Conservation (phyloP, 2,888 invertebrate species). For the Galerucella pusilla region DNA sequence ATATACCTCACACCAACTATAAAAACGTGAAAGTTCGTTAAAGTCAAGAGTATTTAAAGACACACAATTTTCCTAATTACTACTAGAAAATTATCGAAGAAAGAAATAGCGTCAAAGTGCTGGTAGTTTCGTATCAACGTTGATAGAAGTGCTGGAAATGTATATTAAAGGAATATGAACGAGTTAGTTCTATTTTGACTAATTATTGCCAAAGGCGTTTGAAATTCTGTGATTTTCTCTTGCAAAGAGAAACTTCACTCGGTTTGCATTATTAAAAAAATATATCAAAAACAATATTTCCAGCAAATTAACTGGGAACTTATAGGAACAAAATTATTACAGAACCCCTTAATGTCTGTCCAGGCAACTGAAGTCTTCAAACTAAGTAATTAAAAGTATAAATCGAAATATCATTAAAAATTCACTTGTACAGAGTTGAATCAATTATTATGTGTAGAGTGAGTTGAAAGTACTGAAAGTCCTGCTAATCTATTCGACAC, state of each 20-base stretch:
- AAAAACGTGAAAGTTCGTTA: conserved; percentile 4
- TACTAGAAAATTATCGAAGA: background rate
- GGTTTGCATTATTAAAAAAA: background rate
- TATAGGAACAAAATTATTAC: background rate
- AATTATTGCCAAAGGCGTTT: conserved; percentile 7
- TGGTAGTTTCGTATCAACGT: background rate
- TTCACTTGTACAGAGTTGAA: no score
- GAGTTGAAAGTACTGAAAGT: no score
- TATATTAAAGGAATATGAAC: conserved; percentile 12
- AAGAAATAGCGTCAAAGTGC: conserved; percentile 10
- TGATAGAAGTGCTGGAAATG: conserved; percentile 7
- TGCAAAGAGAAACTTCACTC: background rate
- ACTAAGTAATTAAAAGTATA: background rate
- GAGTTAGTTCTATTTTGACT: conserved; percentile 1
- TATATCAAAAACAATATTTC: conserved; percentile 10
- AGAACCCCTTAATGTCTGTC: background rate
- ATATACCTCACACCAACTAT: background rate
- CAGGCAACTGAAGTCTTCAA: background rate
- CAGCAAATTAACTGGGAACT: background rate
- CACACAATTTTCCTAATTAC: conserved; percentile 2
- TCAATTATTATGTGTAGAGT: no score
- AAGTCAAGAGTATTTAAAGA: background rate
- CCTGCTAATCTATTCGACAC: no score
- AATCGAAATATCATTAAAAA: background rate
- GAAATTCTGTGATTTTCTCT: conserved; percentile 9